Evolutionary conservation across 2,888 invertebrate genomes (phyloP), one percentile per base, ranked within the genome.

Genomic region (Ligdia adustata): DNA sequence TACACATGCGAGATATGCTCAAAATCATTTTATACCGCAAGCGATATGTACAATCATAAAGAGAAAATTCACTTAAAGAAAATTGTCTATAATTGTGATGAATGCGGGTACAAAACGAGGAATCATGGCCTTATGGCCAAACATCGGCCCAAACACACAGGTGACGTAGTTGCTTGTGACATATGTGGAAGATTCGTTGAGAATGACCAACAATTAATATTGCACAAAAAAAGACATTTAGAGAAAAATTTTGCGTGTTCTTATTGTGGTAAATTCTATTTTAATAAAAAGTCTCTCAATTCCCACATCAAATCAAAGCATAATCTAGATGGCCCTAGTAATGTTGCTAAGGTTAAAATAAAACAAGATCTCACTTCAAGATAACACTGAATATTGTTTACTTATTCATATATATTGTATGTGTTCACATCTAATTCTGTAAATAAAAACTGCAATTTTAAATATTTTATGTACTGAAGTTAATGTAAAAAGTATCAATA

Each of bases 1-100:
- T 40, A 35, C 13, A 50, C 44, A 2, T 50, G 50, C 31, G 28
- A 28, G 13, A 6, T 28, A 1, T 28, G 28, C 4, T 12, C 28
- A 0, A 28, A 28, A 28, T 6, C 13, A 13, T 28, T 28, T 13
- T 22, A 22, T 22, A 2, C n/a, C n/a, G 22, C 22, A 6, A 22
- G 22, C 7, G 22, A 22, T 7, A 6, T 22, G 4, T 22, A 7
- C 7, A 22, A 22, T 7, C 22, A 22, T n/a, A 22, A 22, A 22
- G 7, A n/a, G 7, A 22, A 7, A 7, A n/a, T 7, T 3, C 22
- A 22, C n/a, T 22, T 7, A 2, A 22, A 22, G n/a, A 22, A 22
- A 2, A 4, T 2, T 6, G n/a, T 4, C 0, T 22, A 22, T 7
- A n/a, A 6, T 6, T 22, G 22, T 7, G 22, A 22, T 22, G n/a